Percentiles rank a stretch among this genome's conserved stretches.
Evolutionary conservation across 2,888 invertebrate genomes (phyloP).

Genomic region (Malthinus flaveolus): DNA sequence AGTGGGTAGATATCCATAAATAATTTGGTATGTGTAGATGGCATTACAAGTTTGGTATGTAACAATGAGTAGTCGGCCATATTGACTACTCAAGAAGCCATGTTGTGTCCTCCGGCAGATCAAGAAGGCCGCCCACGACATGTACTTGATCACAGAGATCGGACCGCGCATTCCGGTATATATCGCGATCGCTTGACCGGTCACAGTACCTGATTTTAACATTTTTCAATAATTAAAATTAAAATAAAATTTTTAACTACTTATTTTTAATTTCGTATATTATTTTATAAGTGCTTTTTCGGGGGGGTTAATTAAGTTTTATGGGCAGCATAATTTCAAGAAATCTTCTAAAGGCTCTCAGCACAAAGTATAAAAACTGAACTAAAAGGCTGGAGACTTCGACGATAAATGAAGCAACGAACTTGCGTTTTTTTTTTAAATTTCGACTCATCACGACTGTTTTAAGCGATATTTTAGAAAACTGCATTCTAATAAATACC

Average conservation of each 20-base stretch:
- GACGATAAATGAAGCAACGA: too few relatives aligned
- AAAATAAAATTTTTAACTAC: not conserved
- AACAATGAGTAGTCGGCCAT: constrained; percentile 53
- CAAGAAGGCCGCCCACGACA: constrained; percentile 51
- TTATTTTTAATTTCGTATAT: too few relatives aligned
- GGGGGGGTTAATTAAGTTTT: too few relatives aligned
- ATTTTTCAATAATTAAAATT: constrained; percentile 5
- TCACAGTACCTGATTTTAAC: constrained; percentile 27
- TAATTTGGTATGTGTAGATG: constrained; percentile 20
- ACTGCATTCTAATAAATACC: too few relatives aligned
- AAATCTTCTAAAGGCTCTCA: too few relatives aligned
- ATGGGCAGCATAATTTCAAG: too few relatives aligned
- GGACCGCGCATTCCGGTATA: constrained; percentile 35
- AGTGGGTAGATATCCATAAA: constrained; percentile 10
- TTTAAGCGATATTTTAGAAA: too few relatives aligned
- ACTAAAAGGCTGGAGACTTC: too few relatives aligned
- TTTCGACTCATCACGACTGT: too few relatives aligned
- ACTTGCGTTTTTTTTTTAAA: too few relatives aligned
- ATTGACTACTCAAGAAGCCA: constrained; percentile 57
- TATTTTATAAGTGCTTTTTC: too few relatives aligned
- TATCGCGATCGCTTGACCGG: constrained; percentile 28
- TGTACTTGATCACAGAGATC: constrained; percentile 46
- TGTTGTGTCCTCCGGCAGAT: constrained; percentile 52
- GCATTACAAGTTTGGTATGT: constrained; percentile 30
- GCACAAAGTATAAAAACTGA: too few relatives aligned